These are phyloP conservation scores for Neoarius graeffei DNA, from an alignment of 2,113 vertebrate species.

Conservation along the genomic window DNA sequence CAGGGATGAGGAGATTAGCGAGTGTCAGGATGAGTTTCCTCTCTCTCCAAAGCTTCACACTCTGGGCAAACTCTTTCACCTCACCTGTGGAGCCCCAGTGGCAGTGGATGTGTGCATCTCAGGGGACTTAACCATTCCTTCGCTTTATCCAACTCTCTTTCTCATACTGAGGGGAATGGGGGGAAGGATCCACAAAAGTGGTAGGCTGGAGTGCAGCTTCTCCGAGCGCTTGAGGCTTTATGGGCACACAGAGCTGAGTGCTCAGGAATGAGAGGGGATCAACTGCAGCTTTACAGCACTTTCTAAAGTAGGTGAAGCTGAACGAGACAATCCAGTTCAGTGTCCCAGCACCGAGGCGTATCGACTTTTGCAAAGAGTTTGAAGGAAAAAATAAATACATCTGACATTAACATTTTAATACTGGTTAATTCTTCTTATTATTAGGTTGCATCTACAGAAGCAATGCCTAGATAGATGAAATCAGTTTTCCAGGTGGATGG, in stretches of 20 bases:
- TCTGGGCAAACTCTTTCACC: constrained; percentile 53
- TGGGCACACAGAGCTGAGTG: constrained; percentile 66
- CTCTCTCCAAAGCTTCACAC: constrained; percentile 57
- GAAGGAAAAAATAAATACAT: not conserved
- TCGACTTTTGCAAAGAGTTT: not conserved
- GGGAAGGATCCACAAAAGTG: constrained; percentile 43
- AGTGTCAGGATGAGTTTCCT: constrained; percentile 49
- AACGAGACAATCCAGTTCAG: constrained; percentile 45
- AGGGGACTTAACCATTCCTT: not conserved
- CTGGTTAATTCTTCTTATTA: too few species aligned
- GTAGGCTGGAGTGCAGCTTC: constrained; percentile 63
- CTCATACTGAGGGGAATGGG: constrained; percentile 53
- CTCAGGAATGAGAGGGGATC: constrained; percentile 68
- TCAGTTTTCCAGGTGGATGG: too few species aligned
- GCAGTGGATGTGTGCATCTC: not conserved
- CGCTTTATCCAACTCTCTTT: constrained; percentile 49
- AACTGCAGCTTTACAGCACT: constrained; percentile 60
- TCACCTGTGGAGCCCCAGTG: not conserved
- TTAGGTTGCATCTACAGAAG: not conserved
- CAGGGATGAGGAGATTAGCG: constrained; percentile 67
- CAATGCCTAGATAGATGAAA: too few species aligned
- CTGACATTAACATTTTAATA: not conserved
- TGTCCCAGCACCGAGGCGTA: not conserved
- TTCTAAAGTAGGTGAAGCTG: constrained; percentile 54
- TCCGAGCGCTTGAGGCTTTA: constrained; percentile 67